Conservation (phyloP, 2,888 invertebrate genomes). For the Andrena bicolor region DNA sequence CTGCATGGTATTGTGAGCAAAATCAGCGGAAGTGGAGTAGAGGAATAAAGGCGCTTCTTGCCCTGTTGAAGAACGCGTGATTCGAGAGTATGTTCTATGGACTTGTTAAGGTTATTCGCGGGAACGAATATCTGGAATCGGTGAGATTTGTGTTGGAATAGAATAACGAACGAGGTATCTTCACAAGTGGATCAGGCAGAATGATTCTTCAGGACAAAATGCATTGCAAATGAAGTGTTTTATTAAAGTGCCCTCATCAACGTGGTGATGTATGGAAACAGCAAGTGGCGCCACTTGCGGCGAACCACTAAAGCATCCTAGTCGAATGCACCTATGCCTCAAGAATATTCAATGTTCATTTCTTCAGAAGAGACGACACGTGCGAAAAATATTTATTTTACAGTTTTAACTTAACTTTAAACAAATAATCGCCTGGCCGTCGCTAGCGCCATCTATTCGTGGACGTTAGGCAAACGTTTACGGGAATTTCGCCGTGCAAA, state of each 20-base stretch:
- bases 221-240: slow-evolving; percentile 20
- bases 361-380: not conserved
- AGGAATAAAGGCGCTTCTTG: not conserved
- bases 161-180: not conserved
- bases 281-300: too few relatives aligned
- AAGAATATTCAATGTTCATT: not conserved
- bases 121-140: not conserved
- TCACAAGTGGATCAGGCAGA: not conserved
- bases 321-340: not conserved
- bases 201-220: slow-evolving; percentile 6
- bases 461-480: not conserved
- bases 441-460: not conserved
- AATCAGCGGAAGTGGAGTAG: not conserved
- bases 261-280: too few relatives aligned
- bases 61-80: not conserved
- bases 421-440: not conserved
- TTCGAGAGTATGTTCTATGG: not conserved
- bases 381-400: not conserved
- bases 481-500: not conserved
- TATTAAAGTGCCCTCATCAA: too few relatives aligned
- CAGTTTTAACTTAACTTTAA: not conserved
- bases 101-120: too few relatives aligned
- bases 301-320: too few relatives aligned
- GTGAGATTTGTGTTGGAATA: not conserved
- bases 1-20: not conserved